phyloP scores from a whole-genome alignment of 2,113 vertebrate species.

The Hippocampus zosterae region DNA sequence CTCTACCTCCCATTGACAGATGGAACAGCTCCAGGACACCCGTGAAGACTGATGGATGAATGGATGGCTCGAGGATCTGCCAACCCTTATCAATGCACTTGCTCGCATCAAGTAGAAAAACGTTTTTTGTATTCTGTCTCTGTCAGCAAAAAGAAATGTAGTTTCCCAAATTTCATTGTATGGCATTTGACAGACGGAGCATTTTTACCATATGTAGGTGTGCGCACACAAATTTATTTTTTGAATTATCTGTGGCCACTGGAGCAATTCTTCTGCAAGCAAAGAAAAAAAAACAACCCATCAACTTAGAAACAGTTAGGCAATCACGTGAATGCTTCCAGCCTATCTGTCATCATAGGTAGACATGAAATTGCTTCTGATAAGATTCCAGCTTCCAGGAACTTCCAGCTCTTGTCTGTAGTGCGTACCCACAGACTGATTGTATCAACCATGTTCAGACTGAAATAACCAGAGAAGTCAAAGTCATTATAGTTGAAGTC shows the following conservation, averaged over 20 bases:
- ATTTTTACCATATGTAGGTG: neutral
- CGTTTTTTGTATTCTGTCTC: too few species aligned
- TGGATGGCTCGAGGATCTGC: too few species aligned
- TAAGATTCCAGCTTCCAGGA: constrained; percentile 70
- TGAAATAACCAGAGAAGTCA: constrained; percentile 23
- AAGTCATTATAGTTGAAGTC: constrained; percentile 24
- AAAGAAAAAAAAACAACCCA: constrained; percentile 13
- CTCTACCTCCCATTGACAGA: too few species aligned
- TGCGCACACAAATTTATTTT: constrained; percentile 1
- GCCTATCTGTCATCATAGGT: constrained; percentile 64
- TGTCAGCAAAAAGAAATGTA: too few species aligned
- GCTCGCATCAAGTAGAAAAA: neutral
- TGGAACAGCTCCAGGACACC: too few species aligned
- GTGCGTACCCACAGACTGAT: constrained; percentile 41
- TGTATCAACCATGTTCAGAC: constrained; percentile 55
- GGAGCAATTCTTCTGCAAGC: constrained; percentile 37
- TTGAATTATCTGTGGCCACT: constrained; percentile 17
- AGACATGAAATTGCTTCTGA: constrained; percentile 67
- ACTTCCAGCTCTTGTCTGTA: constrained; percentile 71
- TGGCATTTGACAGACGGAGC: neutral
- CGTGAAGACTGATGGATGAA: too few species aligned
- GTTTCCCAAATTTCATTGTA: neutral
- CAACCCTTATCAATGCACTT: neutral
- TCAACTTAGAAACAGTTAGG: constrained; percentile 53
- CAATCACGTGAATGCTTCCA: constrained; percentile 72